Percentiles rank a stretch among this genome's conserved stretches.
These are phyloP conservation scores for Ceratina japonica DNA, from an alignment of 1,140 invertebrate species.

Conservation along the genomic window DNA sequence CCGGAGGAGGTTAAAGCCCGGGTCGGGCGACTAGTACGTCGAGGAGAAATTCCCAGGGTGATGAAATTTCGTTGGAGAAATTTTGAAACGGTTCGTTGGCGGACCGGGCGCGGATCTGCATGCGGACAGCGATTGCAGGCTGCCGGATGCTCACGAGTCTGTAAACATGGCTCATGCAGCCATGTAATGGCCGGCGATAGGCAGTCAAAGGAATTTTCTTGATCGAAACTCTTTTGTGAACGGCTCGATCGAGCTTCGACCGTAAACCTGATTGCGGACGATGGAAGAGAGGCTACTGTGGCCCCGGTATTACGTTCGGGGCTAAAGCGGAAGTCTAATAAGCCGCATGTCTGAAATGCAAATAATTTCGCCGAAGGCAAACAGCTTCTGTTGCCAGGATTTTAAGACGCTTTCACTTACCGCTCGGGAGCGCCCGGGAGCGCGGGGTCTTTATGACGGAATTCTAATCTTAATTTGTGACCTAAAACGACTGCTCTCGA, in stretches of 20 bases:
- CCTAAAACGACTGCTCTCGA: too few relatives aligned
- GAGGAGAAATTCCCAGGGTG: conserved; percentile 19
- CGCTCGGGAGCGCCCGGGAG: too few relatives aligned
- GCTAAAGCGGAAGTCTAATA: conserved; percentile 34
- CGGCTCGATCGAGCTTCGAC: background rate
- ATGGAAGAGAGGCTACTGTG: background rate
- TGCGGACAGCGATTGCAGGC: background rate
- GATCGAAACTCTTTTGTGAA: conserved; percentile 30
- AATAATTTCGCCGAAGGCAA: conserved; percentile 33
- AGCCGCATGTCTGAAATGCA: conserved; percentile 47
- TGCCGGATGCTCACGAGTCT: background rate
- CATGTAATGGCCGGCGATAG: conserved; percentile 23
- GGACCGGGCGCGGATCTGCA: conserved; percentile 3
- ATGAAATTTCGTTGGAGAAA: conserved; percentile 39
- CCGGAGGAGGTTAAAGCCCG: background rate
- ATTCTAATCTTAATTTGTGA: too few relatives aligned
- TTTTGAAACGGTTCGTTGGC: conserved; percentile 47
- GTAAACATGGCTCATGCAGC: conserved; percentile 24
- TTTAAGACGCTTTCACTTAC: conserved; percentile 2
- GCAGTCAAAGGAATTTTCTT: conserved; percentile 37
- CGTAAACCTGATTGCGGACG: conserved; percentile 34
- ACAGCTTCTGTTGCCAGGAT: background rate
- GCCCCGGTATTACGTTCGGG: conserved; percentile 10
- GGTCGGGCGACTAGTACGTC: background rate
- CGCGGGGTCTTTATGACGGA: too few relatives aligned